Evolutionary conservation across 2,888 invertebrate species (phyloP).

Genomic region (Hyppa rectilinea): DNA sequence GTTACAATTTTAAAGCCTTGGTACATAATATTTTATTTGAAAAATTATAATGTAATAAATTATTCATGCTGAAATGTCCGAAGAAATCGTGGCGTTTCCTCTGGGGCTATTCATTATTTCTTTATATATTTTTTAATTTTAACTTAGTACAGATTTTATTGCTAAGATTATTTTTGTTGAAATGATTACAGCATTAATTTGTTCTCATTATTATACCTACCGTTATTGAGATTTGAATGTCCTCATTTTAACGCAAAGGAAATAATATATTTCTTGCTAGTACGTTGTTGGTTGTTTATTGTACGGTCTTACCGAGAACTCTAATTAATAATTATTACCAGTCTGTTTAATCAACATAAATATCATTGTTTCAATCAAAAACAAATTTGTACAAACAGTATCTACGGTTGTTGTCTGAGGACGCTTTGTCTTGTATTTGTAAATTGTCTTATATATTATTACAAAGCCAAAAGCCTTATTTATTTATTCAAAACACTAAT

Average conservation of each 20-base stretch:
- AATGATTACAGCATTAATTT: constrained; percentile 22
- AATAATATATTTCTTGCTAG: constrained; percentile 23
- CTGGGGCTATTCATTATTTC: background rate
- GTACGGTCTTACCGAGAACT: background rate
- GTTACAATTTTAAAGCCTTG: constrained; percentile 10
- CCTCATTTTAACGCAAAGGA: constrained; percentile 5
- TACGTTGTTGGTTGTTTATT: constrained; percentile 3
- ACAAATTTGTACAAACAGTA: constrained; percentile 1
- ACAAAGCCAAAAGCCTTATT: background rate
- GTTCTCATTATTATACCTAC: background rate
- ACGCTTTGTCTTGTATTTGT: constrained; percentile 8
- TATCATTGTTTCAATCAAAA: constrained; percentile 12
- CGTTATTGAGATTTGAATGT: background rate
- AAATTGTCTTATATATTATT: background rate
- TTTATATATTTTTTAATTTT: constrained; percentile 1
- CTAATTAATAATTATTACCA: constrained; percentile 18
- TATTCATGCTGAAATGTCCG: constrained; percentile 42
- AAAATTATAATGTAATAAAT: constrained; percentile 27
- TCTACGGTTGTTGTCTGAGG: background rate
- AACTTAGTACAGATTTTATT: constrained; percentile 4
- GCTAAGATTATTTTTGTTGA: constrained; percentile 8
- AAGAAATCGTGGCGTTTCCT: constrained; percentile 7
- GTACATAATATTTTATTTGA: constrained; percentile 33
- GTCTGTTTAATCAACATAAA: constrained; percentile 17
- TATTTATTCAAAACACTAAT: background rate